Conservation (phyloP, 2,888 invertebrate genomes). For the Bellardia pandia region DNA sequence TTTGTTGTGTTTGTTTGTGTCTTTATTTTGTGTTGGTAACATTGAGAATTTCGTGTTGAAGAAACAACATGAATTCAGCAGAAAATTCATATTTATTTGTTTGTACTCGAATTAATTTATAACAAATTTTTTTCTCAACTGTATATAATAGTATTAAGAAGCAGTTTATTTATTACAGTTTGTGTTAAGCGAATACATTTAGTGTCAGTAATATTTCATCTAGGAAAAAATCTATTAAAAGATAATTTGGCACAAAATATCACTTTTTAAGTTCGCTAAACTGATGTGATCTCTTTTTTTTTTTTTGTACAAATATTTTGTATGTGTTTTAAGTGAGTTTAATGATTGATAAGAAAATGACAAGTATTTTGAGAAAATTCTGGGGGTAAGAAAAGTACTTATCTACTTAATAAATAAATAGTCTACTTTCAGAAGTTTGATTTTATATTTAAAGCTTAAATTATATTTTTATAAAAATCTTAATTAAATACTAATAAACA, state of each 20-base stretch:
- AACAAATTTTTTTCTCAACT: constrained; percentile 23
- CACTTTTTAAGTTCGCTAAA: neutral
- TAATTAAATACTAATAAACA: no score
- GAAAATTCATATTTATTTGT: constrained; percentile 44
- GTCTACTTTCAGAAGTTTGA: no score
- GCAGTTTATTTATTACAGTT: constrained; percentile 32
- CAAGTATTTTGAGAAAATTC: neutral
- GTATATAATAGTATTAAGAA: constrained; percentile 10
- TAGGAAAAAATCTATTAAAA: neutral
- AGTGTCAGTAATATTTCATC: constrained; percentile 20
- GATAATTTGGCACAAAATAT: neutral
- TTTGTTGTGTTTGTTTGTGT: constrained; percentile 9
- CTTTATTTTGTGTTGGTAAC: constrained; percentile 40
- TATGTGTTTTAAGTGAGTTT: neutral
- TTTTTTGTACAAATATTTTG: neutral
- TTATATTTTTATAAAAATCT: no score
- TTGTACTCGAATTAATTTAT: constrained; percentile 30
- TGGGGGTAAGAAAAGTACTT: no score
- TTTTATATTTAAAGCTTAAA: no score
- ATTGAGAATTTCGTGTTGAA: constrained; percentile 46
- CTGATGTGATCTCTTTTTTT: neutral
- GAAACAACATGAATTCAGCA: constrained; percentile 30
- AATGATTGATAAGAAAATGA: neutral
- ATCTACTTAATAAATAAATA: no score
- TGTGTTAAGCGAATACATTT: neutral